Percentiles rank a stretch among this genome's conserved stretches.
phyloP scores from a whole-genome alignment of 2,888 invertebrate genomes.

The Ophion slaviceki region DNA sequence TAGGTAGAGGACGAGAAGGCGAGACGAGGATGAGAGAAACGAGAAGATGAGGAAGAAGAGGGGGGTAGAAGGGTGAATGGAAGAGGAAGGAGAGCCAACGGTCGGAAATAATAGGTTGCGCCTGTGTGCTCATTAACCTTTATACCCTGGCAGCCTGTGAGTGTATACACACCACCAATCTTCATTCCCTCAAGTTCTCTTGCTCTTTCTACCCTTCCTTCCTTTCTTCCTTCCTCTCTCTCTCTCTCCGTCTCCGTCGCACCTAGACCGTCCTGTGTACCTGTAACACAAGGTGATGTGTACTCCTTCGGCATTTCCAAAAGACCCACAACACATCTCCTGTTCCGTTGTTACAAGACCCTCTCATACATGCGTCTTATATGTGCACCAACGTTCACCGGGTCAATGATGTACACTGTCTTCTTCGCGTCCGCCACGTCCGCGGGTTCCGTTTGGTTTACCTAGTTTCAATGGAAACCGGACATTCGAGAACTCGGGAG shows the following conservation, averaged over 20 bases:
- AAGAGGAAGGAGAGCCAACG: conserved; percentile 72
- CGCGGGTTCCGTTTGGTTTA: conserved; percentile 15
- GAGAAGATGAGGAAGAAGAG: conserved; percentile 33
- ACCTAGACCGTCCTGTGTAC: too few species aligned
- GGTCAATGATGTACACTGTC: conserved; percentile 48
- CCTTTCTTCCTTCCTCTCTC: conserved; percentile 3
- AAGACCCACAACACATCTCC: conserved; percentile 30
- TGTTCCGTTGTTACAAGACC: conserved; percentile 9
- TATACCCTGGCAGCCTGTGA: conserved; percentile 80
- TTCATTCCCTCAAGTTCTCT: conserved; percentile 70
- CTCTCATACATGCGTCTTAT: conserved; percentile 34
- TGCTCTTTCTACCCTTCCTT: conserved; percentile 24
- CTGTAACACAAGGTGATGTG: background rate
- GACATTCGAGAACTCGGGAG: background rate
- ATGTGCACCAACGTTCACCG: conserved; percentile 34
- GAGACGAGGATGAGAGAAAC: conserved; percentile 30
- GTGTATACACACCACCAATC: conserved; percentile 79
- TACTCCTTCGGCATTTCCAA: conserved; percentile 44
- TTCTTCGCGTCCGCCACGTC: background rate
- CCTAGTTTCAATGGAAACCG: background rate
- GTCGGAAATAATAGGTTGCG: conserved; percentile 83
- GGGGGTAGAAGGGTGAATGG: conserved; percentile 43
- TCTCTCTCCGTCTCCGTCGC: background rate
- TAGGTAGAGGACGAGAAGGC: conserved; percentile 59
- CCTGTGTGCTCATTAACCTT: conserved; percentile 83